Evolutionary conservation across 2,113 vertebrate genomes (phyloP), one percentile per base, ranked within the genome.

Genomic region (Eulacestoma nigropectus): DNA sequence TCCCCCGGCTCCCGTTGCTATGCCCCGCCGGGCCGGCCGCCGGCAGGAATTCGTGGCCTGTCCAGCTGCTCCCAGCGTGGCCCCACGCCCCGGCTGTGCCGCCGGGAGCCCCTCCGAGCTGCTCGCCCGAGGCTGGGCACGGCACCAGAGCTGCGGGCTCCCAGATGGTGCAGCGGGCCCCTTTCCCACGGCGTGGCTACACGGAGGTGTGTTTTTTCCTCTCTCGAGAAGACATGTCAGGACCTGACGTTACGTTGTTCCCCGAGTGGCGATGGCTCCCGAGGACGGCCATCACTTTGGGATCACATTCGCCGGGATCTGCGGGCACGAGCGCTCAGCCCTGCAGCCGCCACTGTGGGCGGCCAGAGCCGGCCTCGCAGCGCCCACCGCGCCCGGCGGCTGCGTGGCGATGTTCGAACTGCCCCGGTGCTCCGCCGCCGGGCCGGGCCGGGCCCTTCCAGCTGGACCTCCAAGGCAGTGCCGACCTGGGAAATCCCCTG

Each of bases 1-100:
- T 92, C 87, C 87, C 80, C 68, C 12, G 35, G 72, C 87, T 89
- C 81, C 90, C 84, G 94, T 94, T 96, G 95, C 94, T 39, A 95
- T 77, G 95, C 78, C 90, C 87, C 46, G 73, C 84, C n/a, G 46
- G 80, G 84, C 77, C 8, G 50, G 77, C 81, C 9, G 68, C 84
- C 15, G 69, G 68, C 96, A 87, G 94, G 96, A 96, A 94, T 96
- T 84, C 26, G 10, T 30, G 74, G 87, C 77, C 81, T 26, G 37
- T 95, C 90, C 81, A 53, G 94, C 94, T 89, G 92, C 94, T 94
- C 84, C 50, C 85, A 65, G 93, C 46, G 10, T 64, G 93, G 84
- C 76, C 87, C 80, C 59, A 4, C 44, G 26, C 32, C 84, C 76
- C 67, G 81, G 67, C 87, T 46, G 87, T 19, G 53, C 63, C 5